Evolutionary conservation across 2,888 invertebrate genomes (phyloP).

Genomic region (Galeopsomyia nigrocyanea): DNA sequence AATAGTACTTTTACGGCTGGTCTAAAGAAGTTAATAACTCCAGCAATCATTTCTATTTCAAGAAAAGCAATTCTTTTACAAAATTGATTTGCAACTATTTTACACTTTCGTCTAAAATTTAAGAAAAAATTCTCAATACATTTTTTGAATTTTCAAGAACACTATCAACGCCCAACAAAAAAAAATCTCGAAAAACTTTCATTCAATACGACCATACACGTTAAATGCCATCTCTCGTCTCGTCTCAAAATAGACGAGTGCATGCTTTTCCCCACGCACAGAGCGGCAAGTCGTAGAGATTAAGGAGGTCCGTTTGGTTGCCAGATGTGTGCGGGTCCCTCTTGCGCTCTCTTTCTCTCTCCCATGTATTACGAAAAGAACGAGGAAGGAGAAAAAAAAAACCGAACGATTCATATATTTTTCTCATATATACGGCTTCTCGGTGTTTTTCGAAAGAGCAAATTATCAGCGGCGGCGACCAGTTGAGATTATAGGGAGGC

Average conservation of each 20-base stretch:
- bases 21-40: too few relatives aligned
- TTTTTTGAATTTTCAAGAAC: background rate
- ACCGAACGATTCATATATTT: too few relatives aligned
- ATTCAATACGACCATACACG: too few relatives aligned
- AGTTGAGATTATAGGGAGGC: slow-evolving; percentile 11
- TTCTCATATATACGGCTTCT: too few relatives aligned
- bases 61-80: too few relatives aligned
- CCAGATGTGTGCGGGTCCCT: slow-evolving; percentile 38
- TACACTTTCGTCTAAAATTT: slow-evolving; percentile 2
- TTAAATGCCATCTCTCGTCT: background rate
- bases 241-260: slow-evolving; percentile 30
- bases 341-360: background rate
- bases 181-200: too few relatives aligned
- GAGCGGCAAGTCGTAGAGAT: too few relatives aligned
- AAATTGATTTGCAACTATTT: too few relatives aligned
- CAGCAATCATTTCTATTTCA: too few relatives aligned
- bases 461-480: slow-evolving; percentile 10
- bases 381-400: background rate
- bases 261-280: slow-evolving; percentile 4
- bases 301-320: slow-evolving; percentile 23
- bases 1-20: background rate
- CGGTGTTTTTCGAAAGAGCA: background rate
- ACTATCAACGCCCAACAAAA: too few relatives aligned
- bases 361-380: background rate
- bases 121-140: background rate